Percentiles rank a stretch among this genome's conserved stretches.
These are phyloP conservation scores for Sphaeridia pumilis DNA, from an alignment of 2,888 invertebrate genomes.

Conservation along the genomic window DNA sequence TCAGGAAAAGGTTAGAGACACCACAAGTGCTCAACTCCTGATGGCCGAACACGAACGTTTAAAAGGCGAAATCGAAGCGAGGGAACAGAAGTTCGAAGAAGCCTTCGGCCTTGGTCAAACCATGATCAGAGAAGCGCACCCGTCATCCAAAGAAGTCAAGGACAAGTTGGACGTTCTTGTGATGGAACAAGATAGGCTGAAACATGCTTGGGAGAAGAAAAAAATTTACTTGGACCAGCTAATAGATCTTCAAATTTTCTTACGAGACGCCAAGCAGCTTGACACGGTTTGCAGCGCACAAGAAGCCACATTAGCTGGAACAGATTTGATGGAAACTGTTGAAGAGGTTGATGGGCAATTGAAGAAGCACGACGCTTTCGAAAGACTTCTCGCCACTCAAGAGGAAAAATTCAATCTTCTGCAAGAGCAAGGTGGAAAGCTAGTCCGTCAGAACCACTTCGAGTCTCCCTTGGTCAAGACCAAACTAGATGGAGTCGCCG, in stretches of 20 bases:
- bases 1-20: slow-evolving; percentile 70
- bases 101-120: slow-evolving; percentile 64
- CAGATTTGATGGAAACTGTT: slow-evolving; percentile 39
- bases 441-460: slow-evolving; percentile 76
- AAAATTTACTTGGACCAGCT: slow-evolving; percentile 80
- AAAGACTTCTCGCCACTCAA: slow-evolving; percentile 73
- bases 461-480: slow-evolving; percentile 67
- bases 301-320: slow-evolving; percentile 47
- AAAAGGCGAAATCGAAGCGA: slow-evolving; percentile 74
- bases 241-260: slow-evolving; percentile 85
- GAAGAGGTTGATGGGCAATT: slow-evolving; percentile 81
- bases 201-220: slow-evolving; percentile 75
- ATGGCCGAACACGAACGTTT: slow-evolving; percentile 72
- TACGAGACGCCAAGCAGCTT: slow-evolving; percentile 83
- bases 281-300: slow-evolving; percentile 79
- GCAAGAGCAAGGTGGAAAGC: slow-evolving; percentile 71
- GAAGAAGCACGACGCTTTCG: slow-evolving; percentile 90
- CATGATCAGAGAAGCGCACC: slow-evolving; percentile 75
- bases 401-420: slow-evolving; percentile 74
- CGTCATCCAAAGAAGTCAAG: slow-evolving; percentile 62
- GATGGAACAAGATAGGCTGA: slow-evolving; percentile 64
- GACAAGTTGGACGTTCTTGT: slow-evolving; percentile 65
- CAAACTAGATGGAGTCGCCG: slow-evolving; percentile 61
- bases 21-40: slow-evolving; percentile 64
- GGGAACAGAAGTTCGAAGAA: slow-evolving; percentile 65